Conservation (phyloP, 2,888 invertebrate genomes). For the Epirrita christyi region DNA sequence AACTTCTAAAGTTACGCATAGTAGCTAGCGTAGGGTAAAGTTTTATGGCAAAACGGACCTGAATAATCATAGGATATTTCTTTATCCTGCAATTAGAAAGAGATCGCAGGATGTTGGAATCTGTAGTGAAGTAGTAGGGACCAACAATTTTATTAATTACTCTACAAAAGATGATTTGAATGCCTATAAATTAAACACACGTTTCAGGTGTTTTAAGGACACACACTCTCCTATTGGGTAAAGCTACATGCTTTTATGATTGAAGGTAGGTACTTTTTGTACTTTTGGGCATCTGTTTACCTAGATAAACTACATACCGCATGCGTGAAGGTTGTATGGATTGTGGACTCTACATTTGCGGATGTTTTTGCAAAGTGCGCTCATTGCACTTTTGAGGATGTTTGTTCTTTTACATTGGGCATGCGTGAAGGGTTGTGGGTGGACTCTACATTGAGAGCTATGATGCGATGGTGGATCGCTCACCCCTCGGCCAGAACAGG, state of each 20-base stretch:
- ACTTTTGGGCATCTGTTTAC: not conserved
- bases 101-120: not conserved
- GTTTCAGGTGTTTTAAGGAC: not conserved
- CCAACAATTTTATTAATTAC: not conserved
- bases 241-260: not conserved
- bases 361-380: constrained; percentile 6
- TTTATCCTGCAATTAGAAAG: not conserved
- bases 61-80: not conserved
- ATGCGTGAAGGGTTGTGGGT: constrained; percentile 4
- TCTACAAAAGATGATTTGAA: not conserved
- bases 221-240: not conserved
- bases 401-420: constrained; percentile 6
- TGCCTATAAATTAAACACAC: not conserved
- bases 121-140: not conserved
- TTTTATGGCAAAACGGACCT: not conserved
- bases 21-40: too few species aligned
- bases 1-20: too few species aligned
- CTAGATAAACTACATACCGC: not conserved
- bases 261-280: not conserved
- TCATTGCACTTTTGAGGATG: constrained; percentile 4
- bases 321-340: not conserved
- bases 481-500: constrained; percentile 81
- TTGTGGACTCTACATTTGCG: constrained; percentile 3
- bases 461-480: constrained; percentile 40
- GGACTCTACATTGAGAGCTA: not conserved